Base-by-base conservation (phyloP, 1,140 invertebrate genomes). In the Tetramorium alpestre region DNA sequence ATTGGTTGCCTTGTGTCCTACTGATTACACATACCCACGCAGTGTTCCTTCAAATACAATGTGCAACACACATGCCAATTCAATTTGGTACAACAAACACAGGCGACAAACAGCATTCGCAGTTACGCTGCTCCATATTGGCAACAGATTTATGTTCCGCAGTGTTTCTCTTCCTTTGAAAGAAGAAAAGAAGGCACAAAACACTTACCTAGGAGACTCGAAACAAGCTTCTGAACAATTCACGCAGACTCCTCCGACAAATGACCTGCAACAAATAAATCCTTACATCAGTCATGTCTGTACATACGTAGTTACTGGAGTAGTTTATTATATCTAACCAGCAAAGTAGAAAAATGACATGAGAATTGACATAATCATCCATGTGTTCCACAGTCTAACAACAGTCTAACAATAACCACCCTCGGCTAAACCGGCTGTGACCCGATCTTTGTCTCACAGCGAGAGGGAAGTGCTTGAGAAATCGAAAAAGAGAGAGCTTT, bases 21-120 rank as follows among this genome's bases (percentile, higher is more conserved):
- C 25, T 5, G 10, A 80, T 54, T 70, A 81, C 49, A 70, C 49
- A 58, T 44, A 58, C n/a, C 38, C 58, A 51, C 56, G 5, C 78
- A 72, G 18, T 44, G 18, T 47, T 72, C 10, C 18, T 54, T 82
- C 18, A 44, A 6, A 60, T 82, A 82, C 80, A 82, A 54, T 47
- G 41, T 60, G 67, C 28, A 62, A 56, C 22, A 44, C 6, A 6
- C 5, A n/a, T 11, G 28, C 11, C 13, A 82, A 13, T 38, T 13
- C 13, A 6, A 6, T 18, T 60, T 16, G 2, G 7, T 13, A 60
- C 1, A 10, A 22, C 2, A 16, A 49, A 47, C 1, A 22, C 18
- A 22, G 38, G 28, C 28, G 28, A 2, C 28, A 33, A 33, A 76
- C 2, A 65, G 3, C 5, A 51, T 41, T 54, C 49, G 25, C 8